Evolutionary conservation across 1,140 invertebrate species (phyloP).

Genomic region (Pararge aegeria): DNA sequence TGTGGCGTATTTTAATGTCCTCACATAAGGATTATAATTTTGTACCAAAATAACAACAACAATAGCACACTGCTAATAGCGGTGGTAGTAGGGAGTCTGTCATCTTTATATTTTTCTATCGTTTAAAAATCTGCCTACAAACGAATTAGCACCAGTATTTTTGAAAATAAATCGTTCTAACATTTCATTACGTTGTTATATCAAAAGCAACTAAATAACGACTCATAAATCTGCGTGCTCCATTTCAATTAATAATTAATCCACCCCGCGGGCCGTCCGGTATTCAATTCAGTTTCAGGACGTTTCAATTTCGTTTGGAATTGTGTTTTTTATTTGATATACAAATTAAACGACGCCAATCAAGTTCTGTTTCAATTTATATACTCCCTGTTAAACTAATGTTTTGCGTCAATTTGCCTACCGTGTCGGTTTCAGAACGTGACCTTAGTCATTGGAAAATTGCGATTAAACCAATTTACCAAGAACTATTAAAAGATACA

Average conservation of each 20-base stretch:
- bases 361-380: constrained; percentile 36
- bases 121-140: neutral
- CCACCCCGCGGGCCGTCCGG: constrained; percentile 43
- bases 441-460: constrained; percentile 17
- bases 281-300: constrained; percentile 58
- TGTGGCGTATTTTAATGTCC: no score
- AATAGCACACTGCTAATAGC: no score
- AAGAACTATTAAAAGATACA: constrained; percentile 21
- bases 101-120: no score
- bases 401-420: constrained; percentile 18
- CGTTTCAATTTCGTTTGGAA: constrained; percentile 61
- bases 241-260: constrained; percentile 72
- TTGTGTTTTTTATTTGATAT: constrained; percentile 56
- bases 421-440: constrained; percentile 3
- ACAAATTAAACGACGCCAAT: constrained; percentile 59
- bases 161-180: neutral
- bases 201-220: constrained; percentile 22
- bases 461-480: constrained; percentile 13
- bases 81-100: no score
- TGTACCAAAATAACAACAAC: no score
- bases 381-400: constrained; percentile 11
- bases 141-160: neutral
- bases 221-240: constrained; percentile 50
- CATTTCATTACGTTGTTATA: neutral
- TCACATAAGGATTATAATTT: no score